These are phyloP conservation scores for Mormyrops attenuatus DNA, from an alignment of 2,797 vertebrate species.

Conservation along the genomic window DNA sequence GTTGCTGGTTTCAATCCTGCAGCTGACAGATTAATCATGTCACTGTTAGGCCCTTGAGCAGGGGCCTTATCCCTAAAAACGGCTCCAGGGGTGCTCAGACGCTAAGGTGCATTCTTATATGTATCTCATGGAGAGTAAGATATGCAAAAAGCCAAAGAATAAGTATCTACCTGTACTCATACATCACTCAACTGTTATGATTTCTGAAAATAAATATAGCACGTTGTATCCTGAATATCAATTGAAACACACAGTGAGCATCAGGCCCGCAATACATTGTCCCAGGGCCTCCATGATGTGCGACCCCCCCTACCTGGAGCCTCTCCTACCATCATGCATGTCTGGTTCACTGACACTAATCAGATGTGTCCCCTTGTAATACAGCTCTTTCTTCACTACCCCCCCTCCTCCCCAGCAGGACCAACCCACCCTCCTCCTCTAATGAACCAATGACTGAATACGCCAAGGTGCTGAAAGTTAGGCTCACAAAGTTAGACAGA, in stretches of 20 bases:
- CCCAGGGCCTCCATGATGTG: background rate
- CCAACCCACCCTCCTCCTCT: background rate
- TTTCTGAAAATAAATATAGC: background rate
- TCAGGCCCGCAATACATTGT: background rate
- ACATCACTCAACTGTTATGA: background rate
- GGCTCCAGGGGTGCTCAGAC: background rate
- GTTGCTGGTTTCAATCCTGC: background rate
- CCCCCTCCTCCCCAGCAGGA: background rate
- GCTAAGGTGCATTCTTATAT: background rate
- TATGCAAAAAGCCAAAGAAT: background rate
- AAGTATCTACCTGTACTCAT: background rate
- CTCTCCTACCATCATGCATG: slow-evolving; percentile 25
- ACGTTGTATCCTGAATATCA: background rate
- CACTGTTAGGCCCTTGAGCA: background rate
- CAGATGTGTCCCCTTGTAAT: slow-evolving; percentile 26
- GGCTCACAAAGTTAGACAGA: slow-evolving; percentile 44
- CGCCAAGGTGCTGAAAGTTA: slow-evolving; percentile 31
- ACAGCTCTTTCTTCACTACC: background rate
- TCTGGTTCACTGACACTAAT: slow-evolving; percentile 41
- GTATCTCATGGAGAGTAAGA: background rate
- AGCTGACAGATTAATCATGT: background rate
- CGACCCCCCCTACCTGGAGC: background rate
- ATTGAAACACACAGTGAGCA: background rate
- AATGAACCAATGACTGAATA: slow-evolving; percentile 36
- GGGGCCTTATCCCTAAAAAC: background rate